Evolutionary conservation across 2,888 invertebrate species (phyloP).

Genomic region (Coenonympha arcania): DNA sequence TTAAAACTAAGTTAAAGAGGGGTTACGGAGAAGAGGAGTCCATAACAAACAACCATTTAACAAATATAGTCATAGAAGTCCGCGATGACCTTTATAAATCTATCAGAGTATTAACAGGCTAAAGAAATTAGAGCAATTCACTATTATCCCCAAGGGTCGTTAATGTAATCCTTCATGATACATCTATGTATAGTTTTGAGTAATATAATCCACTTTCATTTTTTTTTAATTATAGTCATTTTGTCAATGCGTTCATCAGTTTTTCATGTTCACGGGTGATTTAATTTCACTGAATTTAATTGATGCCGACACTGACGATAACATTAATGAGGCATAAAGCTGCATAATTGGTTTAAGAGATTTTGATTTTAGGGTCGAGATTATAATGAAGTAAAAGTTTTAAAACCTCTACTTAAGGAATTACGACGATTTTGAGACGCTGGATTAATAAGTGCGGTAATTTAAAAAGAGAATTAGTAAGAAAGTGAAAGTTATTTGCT

Average conservation of each 20-base stretch:
- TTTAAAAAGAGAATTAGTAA: too few species aligned
- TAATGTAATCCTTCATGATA: too few species aligned
- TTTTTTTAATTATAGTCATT: neutral
- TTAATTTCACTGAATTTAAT: conserved; percentile 7
- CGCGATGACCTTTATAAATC: too few species aligned
- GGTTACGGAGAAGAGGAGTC: too few species aligned
- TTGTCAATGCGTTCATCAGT: conserved; percentile 6
- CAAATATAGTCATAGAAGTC: too few species aligned
- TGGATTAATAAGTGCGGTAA: neutral
- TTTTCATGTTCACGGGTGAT: conserved; percentile 2
- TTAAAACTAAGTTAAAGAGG: too few species aligned
- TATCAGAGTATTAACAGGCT: too few species aligned
- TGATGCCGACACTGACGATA: conserved; percentile 5
- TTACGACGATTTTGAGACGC: neutral
- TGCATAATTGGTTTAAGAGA: conserved; percentile 6
- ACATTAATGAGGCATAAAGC: conserved; percentile 11
- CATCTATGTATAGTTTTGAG: neutral
- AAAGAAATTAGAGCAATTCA: too few species aligned
- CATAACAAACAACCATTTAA: too few species aligned
- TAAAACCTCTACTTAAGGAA: too few species aligned
- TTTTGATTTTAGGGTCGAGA: neutral
- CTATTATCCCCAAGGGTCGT: too few species aligned
- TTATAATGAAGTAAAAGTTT: neutral
- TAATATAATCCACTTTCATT: neutral
- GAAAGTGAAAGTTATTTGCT: too few species aligned